Evolutionary conservation across 2,797 vertebrate species (phyloP).

Genomic region (Ctenosaura bakeri): DNA sequence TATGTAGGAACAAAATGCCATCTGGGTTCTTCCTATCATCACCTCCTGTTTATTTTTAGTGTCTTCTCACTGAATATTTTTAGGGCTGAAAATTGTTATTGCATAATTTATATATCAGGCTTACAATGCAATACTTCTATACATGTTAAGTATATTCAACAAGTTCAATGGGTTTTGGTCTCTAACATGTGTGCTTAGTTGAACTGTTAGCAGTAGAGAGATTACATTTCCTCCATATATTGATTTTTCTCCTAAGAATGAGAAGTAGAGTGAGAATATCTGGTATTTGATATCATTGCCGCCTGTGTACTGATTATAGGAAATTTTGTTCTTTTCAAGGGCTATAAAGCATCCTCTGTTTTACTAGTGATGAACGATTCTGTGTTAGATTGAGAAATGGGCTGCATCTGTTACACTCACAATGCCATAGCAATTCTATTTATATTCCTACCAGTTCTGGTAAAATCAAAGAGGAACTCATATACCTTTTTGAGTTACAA

Average conservation of each 20-base stretch:
- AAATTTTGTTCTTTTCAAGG: background rate
- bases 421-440: background rate
- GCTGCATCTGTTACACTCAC: background rate
- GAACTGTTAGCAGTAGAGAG: slow-evolving; percentile 9
- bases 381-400: background rate
- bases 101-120: background rate
- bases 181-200: background rate
- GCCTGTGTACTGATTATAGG: slow-evolving; percentile 38
- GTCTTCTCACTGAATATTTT: background rate
- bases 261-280: background rate
- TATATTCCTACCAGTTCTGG: background rate
- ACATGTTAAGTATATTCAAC: background rate
- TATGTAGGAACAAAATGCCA: slow-evolving; percentile 65
- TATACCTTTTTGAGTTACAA: background rate
- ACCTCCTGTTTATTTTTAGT: slow-evolving; percentile 51
- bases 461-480: background rate
- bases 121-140: background rate
- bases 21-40: slow-evolving; percentile 63
- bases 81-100: background rate
- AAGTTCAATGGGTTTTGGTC: background rate
- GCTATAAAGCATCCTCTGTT: background rate
- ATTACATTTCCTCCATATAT: background rate
- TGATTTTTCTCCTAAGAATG: slow-evolving; percentile 2
- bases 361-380: background rate
- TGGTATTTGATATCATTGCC: background rate